Base-by-base conservation (phyloP, 2,113 vertebrate genomes). In the Paramormyrops kingsleyae region DNA sequence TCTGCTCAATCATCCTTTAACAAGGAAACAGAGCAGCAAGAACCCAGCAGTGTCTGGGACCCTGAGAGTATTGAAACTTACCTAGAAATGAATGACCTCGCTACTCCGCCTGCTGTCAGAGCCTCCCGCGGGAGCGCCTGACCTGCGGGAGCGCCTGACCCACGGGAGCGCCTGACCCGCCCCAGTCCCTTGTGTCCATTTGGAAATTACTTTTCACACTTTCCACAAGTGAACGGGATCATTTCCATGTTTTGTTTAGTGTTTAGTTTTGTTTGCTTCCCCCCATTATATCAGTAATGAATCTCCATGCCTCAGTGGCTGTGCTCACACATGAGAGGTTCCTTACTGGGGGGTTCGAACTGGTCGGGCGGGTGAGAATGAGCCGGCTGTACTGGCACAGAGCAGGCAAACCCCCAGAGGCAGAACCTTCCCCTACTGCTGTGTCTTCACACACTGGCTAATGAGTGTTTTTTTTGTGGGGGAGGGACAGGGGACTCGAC, bases 151-250 rank as follows among this genome's bases (percentile, higher is more conserved):
- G n/a, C n/a, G n/a, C n/a, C n/a, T n/a, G n/a, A n/a, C 44, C 42
- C 9, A 2, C 1, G 17, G 19, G 80, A 47, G 5, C 5, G 0
- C 27, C 83, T 50, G 83, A 49, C 83, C 44, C 13, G 2, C 4
- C n/a, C n/a, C 7, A 8, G 53, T 86, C 24, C n/a, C 47, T 86
- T 2, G 47, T 86, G 83, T 47, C 83, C 13, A 24, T 50, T 31
- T 27, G n/a, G 9, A 86, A 86, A 86, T 86, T 10, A 86, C 44
- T 47, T 86, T 86, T 86, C 83, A 86, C 83, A 85, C 83, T 85
- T 85, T 49, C 46, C 83, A 50, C 83, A 50, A 27, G 70, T 19
- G 24, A 85, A 50, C 24, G 27, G 83, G 21, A 47, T 49, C 39
- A 85, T 85, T 85, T 85, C 42, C 42, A 50, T 49, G 44, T 80